Conservation (phyloP, 1,140 invertebrate species). For the Littorina saxatilis region DNA sequence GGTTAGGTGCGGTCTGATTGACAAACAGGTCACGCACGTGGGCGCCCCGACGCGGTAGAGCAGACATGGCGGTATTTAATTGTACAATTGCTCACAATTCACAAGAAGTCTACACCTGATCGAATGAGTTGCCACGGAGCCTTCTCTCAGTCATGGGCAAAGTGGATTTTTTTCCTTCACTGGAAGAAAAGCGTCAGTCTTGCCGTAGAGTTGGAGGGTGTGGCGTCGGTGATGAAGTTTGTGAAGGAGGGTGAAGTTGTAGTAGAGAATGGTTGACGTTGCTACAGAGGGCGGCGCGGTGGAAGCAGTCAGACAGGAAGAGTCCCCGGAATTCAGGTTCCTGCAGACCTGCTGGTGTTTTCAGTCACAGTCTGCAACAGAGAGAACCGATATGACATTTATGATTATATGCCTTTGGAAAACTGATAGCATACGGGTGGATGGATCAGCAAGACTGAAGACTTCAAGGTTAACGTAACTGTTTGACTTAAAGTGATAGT, state of each 20-base stretch:
- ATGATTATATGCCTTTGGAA: background rate
- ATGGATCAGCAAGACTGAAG: background rate
- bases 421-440: background rate
- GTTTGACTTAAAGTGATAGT: too few species aligned
- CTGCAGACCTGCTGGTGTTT: background rate
- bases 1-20: background rate
- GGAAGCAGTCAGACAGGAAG: too few species aligned
- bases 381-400: background rate
- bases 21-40: constrained; percentile 40
- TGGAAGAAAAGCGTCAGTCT: background rate
- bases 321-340: too few species aligned
- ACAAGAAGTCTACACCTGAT: background rate
- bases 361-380: background rate
- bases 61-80: background rate
- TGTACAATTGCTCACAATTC: background rate
- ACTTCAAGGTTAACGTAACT: background rate
- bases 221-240: background rate
- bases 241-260: too few species aligned
- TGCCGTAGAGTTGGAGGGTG: background rate
- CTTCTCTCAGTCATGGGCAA: too few species aligned
- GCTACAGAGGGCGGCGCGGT: too few species aligned
- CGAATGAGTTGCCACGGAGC: too few species aligned
- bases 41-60: background rate
- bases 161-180: too few species aligned
- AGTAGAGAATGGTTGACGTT: too few species aligned